Percentiles rank a stretch among this genome's conserved stretches.
phyloP scores from a whole-genome alignment of 92 coral and sea anemone genomes.

The Phymanthus crucifer region DNA sequence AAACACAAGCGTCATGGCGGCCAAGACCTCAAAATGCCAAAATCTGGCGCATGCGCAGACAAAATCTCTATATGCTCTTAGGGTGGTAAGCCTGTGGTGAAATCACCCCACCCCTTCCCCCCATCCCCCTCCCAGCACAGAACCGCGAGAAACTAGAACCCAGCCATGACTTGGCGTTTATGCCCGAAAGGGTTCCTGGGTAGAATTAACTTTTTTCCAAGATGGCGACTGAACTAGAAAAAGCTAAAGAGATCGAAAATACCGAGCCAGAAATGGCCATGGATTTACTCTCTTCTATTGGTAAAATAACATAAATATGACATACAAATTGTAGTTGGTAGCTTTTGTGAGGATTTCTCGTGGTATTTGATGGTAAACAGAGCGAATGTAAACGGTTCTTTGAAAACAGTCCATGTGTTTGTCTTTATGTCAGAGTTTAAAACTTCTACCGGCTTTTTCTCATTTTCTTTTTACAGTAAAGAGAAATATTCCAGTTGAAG shows the following conservation, averaged over 20 bases:
- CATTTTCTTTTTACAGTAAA: constrained; percentile 57
- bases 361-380: background rate
- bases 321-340: background rate
- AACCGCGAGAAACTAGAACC: background rate
- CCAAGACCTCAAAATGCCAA: too few relatives aligned
- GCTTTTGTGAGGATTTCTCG: background rate
- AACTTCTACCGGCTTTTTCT: constrained; percentile 14
- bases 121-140: background rate
- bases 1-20: too few relatives aligned
- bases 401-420: constrained; percentile 3
- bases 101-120: background rate
- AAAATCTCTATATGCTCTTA: too few relatives aligned
- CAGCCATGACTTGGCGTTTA: constrained; percentile 24
- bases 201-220: constrained; percentile 35
- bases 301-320: constrained; percentile 39
- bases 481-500: constrained; percentile 56
- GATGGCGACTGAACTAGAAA: constrained; percentile 92
- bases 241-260: constrained; percentile 77
- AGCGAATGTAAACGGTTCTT: background rate
- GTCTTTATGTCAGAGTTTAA: background rate
- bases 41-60: too few relatives aligned
- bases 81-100: too few relatives aligned
- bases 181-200: constrained; percentile 39
- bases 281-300: constrained; percentile 88
- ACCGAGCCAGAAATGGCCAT: constrained; percentile 87